Evolutionary conservation across 1,140 invertebrate genomes (phyloP), one percentile per base, ranked within the genome.

Genomic region (Ylistrum balloti): DNA sequence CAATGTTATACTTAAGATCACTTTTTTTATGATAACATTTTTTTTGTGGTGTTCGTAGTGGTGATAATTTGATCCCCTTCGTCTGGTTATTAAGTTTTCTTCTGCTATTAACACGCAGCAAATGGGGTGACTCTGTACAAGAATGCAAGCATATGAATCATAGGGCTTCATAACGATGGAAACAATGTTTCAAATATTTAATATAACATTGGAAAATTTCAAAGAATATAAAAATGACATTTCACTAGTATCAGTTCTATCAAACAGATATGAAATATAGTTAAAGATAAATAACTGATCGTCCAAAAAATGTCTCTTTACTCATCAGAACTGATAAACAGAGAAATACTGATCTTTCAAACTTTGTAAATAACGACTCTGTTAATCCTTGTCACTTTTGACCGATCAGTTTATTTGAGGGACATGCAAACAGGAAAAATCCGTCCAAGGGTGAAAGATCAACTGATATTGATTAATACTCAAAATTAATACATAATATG

Each of bases 11-110:
- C 56, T 74, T 74, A 74, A 28, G 9, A 28, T 74, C 28, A 74
- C 56, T 74, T 74, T 74, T 74, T 74, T 74, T 74, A 74, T 74
- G 56, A 74, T 74, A 74, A 74, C 56, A 74, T 74, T 74, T 74
- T 74, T 74, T 74, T 22, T 74, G 56, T 22, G n/a, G 56, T 74
- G 28, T n/a, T 74, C 45, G 3, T 56, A n/a, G 22, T 74, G n/a
- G n/a, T n/a, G 22, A 28, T 28, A 74, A 74, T 74, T 74, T 74
- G 56, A 74, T 74, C 56, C n/a, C 28, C 22, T 74, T 74, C 9
- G 28, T n/a, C 28, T 28, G n/a, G 56, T 28, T 74, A 74, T 74
- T 74, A 74, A n/a, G 28, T 74, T 74, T 74, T 74, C 56, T 7
- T 3, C 56, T n/a, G 56, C 56, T 74, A 74, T 74, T 74, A 74